Evolutionary conservation across 2,113 vertebrate species (phyloP).

Genomic region (Emydocephalus ijimae): DNA sequence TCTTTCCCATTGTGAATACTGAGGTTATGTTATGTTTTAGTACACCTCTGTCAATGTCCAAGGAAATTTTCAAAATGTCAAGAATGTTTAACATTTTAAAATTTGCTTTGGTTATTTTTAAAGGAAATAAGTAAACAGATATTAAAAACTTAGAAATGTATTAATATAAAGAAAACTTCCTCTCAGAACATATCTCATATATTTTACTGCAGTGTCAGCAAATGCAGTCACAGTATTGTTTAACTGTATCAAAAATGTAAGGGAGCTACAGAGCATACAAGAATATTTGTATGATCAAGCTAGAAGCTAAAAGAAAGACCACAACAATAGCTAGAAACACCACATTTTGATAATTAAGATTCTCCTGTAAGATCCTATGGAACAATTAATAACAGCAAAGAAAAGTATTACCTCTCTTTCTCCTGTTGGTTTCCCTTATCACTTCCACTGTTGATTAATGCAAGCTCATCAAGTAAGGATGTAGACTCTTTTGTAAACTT

Average conservation of each 20-base stretch:
- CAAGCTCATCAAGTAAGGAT: constrained; percentile 91
- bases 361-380: not conserved
- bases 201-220: not conserved
- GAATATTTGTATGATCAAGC: not conserved
- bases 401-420: constrained; percentile 81
- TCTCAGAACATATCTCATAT: no score
- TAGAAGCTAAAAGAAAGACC: not conserved
- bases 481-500: constrained; percentile 98
- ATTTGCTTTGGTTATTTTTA: not conserved
- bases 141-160: not conserved
- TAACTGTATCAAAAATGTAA: not conserved
- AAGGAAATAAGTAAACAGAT: not conserved
- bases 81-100: not conserved
- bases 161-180: not conserved
- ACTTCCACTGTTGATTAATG: constrained; percentile 89
- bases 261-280: not conserved
- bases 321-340: not conserved
- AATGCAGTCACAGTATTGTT: not conserved
- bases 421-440: constrained; percentile 87
- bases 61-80: not conserved
- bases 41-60: not conserved
- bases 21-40: not conserved
- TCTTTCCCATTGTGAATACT: not conserved
- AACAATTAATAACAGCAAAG: constrained; percentile 27
- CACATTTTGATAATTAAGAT: not conserved